phyloP scores from a whole-genome alignment of 1,140 invertebrate species.

The Drosophila orena region DNA sequence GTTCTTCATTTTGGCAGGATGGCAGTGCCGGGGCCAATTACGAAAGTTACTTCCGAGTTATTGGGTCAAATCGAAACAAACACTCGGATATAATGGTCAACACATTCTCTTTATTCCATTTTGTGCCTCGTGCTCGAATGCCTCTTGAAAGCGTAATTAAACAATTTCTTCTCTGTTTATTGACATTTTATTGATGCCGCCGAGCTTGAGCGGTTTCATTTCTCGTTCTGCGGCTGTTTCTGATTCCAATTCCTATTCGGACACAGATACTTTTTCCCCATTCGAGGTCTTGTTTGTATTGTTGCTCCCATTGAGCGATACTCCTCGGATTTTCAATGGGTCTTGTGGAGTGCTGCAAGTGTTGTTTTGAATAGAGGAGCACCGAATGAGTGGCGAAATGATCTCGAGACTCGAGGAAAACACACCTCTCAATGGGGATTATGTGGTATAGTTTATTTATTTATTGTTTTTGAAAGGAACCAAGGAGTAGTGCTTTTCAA shows the following conservation, averaged over 20 bases:
- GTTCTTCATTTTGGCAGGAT: constrained; percentile 1
- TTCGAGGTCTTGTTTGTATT: constrained; percentile 36
- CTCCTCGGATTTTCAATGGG: constrained; percentile 12
- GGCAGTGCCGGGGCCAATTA: constrained; percentile 24
- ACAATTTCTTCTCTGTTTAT: constrained; percentile 74
- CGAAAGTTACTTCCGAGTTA: constrained; percentile 35
- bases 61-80: constrained; percentile 67
- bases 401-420: constrained; percentile 33
- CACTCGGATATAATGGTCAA: constrained; percentile 20
- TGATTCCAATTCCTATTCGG: constrained; percentile 12
- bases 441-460: constrained; percentile 27
- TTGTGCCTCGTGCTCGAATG: constrained; percentile 62
- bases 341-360: constrained; percentile 27
- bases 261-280: constrained; percentile 41
- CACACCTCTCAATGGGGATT: constrained; percentile 43
- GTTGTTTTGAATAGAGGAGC: constrained; percentile 35
- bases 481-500: constrained; percentile 14
- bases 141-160: constrained; percentile 79
- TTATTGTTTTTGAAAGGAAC: constrained; percentile 20
- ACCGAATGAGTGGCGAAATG: constrained; percentile 41
- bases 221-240: constrained; percentile 19
- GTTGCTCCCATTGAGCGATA: constrained; percentile 33
- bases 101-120: constrained; percentile 49
- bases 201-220: constrained; percentile 49
- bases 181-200: constrained; percentile 79